phyloP scores from a whole-genome alignment of 2,797 vertebrate species.

The Sebastes paucispinis region DNA sequence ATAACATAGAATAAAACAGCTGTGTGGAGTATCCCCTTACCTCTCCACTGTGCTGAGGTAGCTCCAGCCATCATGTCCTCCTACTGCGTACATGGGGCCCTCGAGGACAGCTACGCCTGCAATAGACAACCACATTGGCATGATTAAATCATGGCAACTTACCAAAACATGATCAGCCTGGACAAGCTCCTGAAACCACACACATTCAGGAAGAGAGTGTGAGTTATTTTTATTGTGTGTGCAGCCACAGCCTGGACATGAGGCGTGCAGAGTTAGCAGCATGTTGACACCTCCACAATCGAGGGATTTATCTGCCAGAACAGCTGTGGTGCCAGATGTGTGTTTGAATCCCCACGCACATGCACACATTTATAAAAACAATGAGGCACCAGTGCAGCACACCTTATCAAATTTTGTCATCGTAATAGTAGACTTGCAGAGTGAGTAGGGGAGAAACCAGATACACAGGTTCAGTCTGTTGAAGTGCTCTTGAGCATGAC shows the following conservation, averaged over 20 bases:
- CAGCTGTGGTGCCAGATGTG: conserved; percentile 74
- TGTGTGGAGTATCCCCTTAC: conserved; percentile 63
- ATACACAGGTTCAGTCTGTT: not conserved
- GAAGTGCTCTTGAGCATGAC: conserved; percentile 5
- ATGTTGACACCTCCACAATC: conserved; percentile 43
- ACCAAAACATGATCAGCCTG: conserved; percentile 16
- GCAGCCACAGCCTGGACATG: conserved; percentile 14
- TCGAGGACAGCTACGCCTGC: conserved; percentile 94
- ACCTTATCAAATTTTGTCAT: conserved; percentile 7
- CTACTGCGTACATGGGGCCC: conserved; percentile 97
- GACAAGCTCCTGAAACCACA: conserved; percentile 11
- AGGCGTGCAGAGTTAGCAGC: conserved; percentile 40
- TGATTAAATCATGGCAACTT: conserved; percentile 18
- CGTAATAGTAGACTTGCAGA: not conserved
- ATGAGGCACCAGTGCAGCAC: conserved; percentile 6
- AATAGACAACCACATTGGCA: conserved; percentile 11
- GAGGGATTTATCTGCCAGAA: conserved; percentile 56
- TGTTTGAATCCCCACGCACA: conserved; percentile 30
- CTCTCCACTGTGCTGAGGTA: conserved; percentile 97
- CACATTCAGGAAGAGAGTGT: conserved; percentile 1
- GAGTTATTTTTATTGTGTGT: conserved; percentile 19
- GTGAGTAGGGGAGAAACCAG: not conserved
- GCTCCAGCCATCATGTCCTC: conserved; percentile 98
- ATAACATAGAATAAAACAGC: not conserved
- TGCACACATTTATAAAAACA: conserved; percentile 19